phyloP scores from a whole-genome alignment of 2,113 vertebrate genomes.

The Odobenus rosmarus region DNA sequence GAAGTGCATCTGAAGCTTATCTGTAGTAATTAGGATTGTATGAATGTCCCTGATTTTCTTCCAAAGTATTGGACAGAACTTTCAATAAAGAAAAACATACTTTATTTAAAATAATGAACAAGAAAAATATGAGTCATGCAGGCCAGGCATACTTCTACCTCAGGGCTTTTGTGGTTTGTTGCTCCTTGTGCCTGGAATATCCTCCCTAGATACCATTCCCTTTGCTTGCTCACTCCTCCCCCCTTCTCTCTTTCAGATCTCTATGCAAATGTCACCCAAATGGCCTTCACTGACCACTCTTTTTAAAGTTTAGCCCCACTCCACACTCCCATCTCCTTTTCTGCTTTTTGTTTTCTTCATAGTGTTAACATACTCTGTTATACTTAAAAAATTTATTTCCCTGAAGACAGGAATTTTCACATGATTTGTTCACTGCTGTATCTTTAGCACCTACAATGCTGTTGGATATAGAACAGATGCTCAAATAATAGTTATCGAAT shows the following conservation, averaged over 20 bases:
- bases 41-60: neutral
- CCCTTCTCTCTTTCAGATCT: neutral
- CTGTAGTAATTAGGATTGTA: neutral
- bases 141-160: neutral
- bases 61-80: neutral
- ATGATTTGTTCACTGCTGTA: neutral
- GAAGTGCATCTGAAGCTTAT: neutral
- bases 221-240: neutral
- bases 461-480: neutral
- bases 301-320: neutral
- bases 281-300: neutral
- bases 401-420: neutral
- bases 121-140: neutral
- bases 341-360: neutral
- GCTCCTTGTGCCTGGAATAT: neutral
- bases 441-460: neutral
- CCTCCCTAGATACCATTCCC: neutral
- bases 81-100: neutral
- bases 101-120: neutral
- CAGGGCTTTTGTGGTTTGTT: neutral
- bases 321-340: neutral
- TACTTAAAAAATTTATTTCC: neutral
- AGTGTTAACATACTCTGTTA: neutral
- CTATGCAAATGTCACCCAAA: neutral
- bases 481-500: neutral